phyloP scores from a whole-genome alignment of 37 sponge, comb jelly and placozoan species.

The Cladorhizidae sp. region DNA sequence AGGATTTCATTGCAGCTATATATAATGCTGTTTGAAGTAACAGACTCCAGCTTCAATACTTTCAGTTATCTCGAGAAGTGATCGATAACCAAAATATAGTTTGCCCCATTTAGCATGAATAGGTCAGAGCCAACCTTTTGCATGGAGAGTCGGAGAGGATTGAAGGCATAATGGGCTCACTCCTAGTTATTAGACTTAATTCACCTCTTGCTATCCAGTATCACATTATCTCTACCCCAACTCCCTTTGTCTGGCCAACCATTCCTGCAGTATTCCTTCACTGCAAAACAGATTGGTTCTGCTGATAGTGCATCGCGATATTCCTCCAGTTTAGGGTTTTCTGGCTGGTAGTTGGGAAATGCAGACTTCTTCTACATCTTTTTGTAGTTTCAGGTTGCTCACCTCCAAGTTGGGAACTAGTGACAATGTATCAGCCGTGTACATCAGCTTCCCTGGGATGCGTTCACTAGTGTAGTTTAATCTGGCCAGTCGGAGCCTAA shows the following conservation, averaged over 20 bases:
- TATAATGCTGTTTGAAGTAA: background rate
- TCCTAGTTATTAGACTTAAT: background rate
- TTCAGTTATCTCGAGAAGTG: slow-evolving; percentile 44
- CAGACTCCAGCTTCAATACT: slow-evolving; percentile 1
- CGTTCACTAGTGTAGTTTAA: slow-evolving; percentile 29
- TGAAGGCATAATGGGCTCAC: background rate
- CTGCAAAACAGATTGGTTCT: slow-evolving; percentile 15
- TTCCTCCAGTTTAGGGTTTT: slow-evolving; percentile 1
- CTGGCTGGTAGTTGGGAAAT: slow-evolving; percentile 10
- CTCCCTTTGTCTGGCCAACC: background rate
- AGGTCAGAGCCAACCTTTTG: background rate
- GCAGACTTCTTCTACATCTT: slow-evolving; percentile 8
- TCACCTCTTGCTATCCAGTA: background rate
- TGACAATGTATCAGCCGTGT: slow-evolving; percentile 37
- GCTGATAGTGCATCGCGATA: slow-evolving; percentile 9
- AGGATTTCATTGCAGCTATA: no score
- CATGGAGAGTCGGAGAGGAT: background rate
- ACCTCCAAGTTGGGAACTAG: background rate
- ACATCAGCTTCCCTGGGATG: slow-evolving; percentile 32
- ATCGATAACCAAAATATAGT: slow-evolving; percentile 17
- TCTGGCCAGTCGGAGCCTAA: slow-evolving; percentile 32
- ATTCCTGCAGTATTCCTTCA: background rate
- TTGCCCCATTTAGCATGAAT: background rate
- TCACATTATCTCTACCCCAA: background rate
- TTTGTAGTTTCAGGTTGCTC: background rate